Base-by-base conservation (phyloP, 2,888 invertebrate species). In the Brenthis daphne region DNA sequence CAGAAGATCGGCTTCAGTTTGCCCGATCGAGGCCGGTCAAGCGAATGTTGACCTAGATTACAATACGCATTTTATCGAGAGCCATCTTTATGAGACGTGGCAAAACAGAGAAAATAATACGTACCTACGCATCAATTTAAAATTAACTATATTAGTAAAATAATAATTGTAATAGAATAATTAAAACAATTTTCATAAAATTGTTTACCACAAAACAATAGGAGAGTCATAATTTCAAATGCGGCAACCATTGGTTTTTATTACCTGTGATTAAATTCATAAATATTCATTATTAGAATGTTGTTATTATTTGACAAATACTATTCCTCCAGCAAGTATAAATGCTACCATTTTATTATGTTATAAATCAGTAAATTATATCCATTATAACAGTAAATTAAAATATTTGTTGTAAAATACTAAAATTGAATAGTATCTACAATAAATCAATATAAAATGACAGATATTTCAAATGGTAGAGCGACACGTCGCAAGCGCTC, bases 401-500 rank as follows among this genome's bases (percentile, higher is more conserved):
- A 54, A 13, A 13, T 14, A 29, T 29, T 54, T 54, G 4, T 16
- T 1, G 54, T 54, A 54, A 24, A 54, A 24, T 24, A 8, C 29
- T 4, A 54, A 54, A n/a, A 12, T 63, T 20, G 6, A 29, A 37
- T 53, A 37, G 29, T 29, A 29, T 29, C 29, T 3, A 20, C 33
- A 13, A 48, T 57, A n/a, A 43, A 43, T 43, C 37, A 43, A 2
- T 43, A 11, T 43, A 56, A 6, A 29, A 29, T 57, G n/a, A 47
- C 5, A 14, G 37, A 43, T 61, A 43, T 48, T 53, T 6, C 6
- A 53, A 48, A 29, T 37, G 37, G 24, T 37, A 57, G 43, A 6
- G 33, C 48, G 33, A 63, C 64, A 69, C 74, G 74, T 74, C 71
- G 71, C 65, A 63, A 57, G 70, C 65, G 67, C 64, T 51, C 70